These are phyloP conservation scores for Osmerus mordax DNA, from an alignment of 2,113 vertebrate genomes.

Conservation along the genomic window DNA sequence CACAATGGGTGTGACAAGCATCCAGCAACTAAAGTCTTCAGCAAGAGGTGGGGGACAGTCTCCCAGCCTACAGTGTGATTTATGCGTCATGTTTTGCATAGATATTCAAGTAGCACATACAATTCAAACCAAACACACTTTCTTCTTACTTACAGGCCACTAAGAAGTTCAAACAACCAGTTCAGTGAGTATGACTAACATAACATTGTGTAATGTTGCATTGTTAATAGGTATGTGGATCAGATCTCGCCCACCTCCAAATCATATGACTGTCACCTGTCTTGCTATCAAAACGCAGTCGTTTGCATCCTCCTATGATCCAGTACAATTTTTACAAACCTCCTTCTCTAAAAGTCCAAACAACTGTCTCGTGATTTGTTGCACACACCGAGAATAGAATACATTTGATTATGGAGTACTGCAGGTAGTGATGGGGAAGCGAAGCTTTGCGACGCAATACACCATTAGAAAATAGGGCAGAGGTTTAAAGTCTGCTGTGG, in stretches of 20 bases:
- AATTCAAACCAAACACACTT: too few relatives aligned
- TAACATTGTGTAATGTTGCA: too few relatives aligned
- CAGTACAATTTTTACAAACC: conserved; percentile 31
- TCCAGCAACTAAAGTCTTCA: too few relatives aligned
- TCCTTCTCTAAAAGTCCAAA: conserved; percentile 8
- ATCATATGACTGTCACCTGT: conserved; percentile 48
- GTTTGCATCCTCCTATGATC: conserved; percentile 2
- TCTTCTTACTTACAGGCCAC: too few relatives aligned
- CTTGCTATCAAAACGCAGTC: neutral
- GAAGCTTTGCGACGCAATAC: neutral
- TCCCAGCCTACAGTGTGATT: too few relatives aligned
- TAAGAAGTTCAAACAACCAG: too few relatives aligned
- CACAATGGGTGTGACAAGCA: too few relatives aligned
- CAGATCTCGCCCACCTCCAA: neutral
- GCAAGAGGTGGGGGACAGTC: too few relatives aligned
- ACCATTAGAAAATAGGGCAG: neutral
- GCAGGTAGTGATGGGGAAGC: neutral
- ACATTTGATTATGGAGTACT: neutral
- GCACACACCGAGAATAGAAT: neutral
- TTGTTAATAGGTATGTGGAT: neutral
- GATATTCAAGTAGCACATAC: too few relatives aligned
- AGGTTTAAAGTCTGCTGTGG: neutral
- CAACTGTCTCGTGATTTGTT: neutral
- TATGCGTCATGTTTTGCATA: too few relatives aligned
- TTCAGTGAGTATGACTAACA: too few relatives aligned